phyloP scores from a whole-genome alignment of 2,797 vertebrate species.

The Erpetoichthys calabaricus region DNA sequence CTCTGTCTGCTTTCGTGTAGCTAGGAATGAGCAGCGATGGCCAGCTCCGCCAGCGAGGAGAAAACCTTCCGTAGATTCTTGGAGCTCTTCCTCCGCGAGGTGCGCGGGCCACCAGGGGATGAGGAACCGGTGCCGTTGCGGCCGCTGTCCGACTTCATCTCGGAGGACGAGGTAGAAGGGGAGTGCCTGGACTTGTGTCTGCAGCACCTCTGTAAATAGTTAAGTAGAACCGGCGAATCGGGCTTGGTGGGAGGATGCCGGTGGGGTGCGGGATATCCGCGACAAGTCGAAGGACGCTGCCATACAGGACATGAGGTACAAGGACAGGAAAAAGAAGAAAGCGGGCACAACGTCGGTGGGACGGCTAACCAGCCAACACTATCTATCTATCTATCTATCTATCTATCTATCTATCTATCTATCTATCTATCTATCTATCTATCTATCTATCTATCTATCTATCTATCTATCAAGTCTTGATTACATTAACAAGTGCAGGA shows the following conservation, averaged over 20 bases:
- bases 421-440: too few species aligned
- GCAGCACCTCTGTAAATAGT: slow-evolving; percentile 93
- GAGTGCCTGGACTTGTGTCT: slow-evolving; percentile 90
- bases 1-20: slow-evolving; percentile 29
- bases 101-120: slow-evolving; percentile 79
- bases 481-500: too few species aligned
- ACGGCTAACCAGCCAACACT: too few species aligned
- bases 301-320: slow-evolving; percentile 24
- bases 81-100: slow-evolving; percentile 89
- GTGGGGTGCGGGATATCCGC: slow-evolving; percentile 20
- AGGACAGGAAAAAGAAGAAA: slow-evolving; percentile 19
- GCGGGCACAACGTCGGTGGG: slow-evolving; percentile 10
- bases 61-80: slow-evolving; percentile 93
- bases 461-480: too few species aligned
- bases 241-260: slow-evolving; percentile 13
- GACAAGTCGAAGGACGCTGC: slow-evolving; percentile 18
- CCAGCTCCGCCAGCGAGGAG: slow-evolving; percentile 79
- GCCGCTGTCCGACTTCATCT: slow-evolving; percentile 76
- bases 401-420: too few species aligned
- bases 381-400: too few species aligned
- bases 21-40: slow-evolving; percentile 82
- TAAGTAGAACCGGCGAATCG: slow-evolving; percentile 43
- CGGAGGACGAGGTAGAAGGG: slow-evolving; percentile 87
- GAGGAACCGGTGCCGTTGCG: slow-evolving; percentile 70
- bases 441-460: too few species aligned